Percentiles rank a stretch among this genome's conserved stretches.
phyloP scores from a whole-genome alignment of 2,797 vertebrate genomes.

The Lindbergichthys nudifrons region DNA sequence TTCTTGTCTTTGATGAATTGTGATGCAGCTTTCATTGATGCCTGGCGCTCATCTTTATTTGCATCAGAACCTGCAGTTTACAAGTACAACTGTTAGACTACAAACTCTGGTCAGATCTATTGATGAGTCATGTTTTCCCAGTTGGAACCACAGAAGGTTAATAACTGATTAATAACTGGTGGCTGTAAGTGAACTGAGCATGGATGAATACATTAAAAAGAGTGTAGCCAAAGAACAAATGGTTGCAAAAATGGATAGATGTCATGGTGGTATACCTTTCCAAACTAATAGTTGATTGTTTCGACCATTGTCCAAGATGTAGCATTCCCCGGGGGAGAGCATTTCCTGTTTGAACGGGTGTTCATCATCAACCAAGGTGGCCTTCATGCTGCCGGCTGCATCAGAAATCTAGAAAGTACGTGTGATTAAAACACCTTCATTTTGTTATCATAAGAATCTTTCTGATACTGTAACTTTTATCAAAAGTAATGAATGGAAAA shows the following conservation, averaged over 20 bases:
- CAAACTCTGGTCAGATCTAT: slow-evolving; percentile 1
- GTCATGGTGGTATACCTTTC: slow-evolving; percentile 79
- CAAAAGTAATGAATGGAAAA: neutral
- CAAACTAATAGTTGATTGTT: slow-evolving; percentile 81
- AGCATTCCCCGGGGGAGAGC: slow-evolving; percentile 80
- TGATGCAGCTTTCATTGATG: slow-evolving; percentile 66
- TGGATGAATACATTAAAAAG: slow-evolving; percentile 4
- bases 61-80: slow-evolving; percentile 69
- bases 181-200: neutral
- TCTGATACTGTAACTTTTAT: neutral
- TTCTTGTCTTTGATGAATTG: slow-evolving; percentile 78
- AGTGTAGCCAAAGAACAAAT: neutral
- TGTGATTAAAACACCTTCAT: neutral
- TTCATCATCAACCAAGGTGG: slow-evolving; percentile 60
- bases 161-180: neutral
- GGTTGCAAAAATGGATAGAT: neutral
- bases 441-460: neutral
- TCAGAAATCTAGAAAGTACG: slow-evolving; percentile 80
- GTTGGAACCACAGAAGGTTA: neutral
- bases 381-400: slow-evolving; percentile 74
- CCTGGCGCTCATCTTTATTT: slow-evolving; percentile 76
- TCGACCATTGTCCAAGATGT: slow-evolving; percentile 80
- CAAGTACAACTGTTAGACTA: slow-evolving; percentile 14
- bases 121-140: slow-evolving; percentile 6
- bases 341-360: slow-evolving; percentile 81